Evolutionary conservation across 2,113 vertebrate genomes (phyloP), one percentile per base, ranked within the genome.

Genomic region (Podilymbus podiceps): DNA sequence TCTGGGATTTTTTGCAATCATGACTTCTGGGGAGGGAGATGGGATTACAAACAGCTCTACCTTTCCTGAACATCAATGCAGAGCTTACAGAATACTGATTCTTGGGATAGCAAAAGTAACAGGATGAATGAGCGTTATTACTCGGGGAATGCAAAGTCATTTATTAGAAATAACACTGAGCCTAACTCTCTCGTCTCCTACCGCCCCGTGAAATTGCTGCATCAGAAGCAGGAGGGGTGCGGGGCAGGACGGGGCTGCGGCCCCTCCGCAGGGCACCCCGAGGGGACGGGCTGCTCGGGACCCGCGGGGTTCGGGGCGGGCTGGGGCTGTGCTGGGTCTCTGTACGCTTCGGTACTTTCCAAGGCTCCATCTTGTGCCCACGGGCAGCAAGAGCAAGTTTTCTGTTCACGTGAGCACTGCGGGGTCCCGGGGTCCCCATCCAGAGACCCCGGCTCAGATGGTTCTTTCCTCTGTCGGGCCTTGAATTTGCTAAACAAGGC

Each of bases 1-100:
- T 52, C 76, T 75, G 85, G 49, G 62, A 5, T 28, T 76, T 55
- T 53, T 53, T 47, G 12, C 19, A 80, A 0, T 46, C 7, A 0
- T 28, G 56, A n/a, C 46, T 96, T 40, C 35, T 72, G 64, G 13
- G 23, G 60, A n/a, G 44, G 42, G 76, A 27, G 74, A 4, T 0
- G 3, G 74, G 71, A 67, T 47, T 38, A 21, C 11, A 6, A 16
- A 33, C 6, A 53, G 58, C 33, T 49, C 63, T 62, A 5, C n/a
- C 47, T n/a, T 31, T 5, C 14, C 73, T 44, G 17, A 11, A 17
- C 50, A 31, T 8, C n/a, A 3, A 0, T 0, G 23, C 0, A 0
- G 86, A 47, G 31, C 19, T 64, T 49, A 40, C 35, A 5, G 21
- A 9, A 4, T 3, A 3, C 77, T 8, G 68, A 3, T 73, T n/a